Percentiles rank a stretch among this genome's conserved stretches.
These are phyloP conservation scores for Thalassaphorura encarpata DNA, from an alignment of 1,140 invertebrate genomes.

Conservation along the genomic window DNA sequence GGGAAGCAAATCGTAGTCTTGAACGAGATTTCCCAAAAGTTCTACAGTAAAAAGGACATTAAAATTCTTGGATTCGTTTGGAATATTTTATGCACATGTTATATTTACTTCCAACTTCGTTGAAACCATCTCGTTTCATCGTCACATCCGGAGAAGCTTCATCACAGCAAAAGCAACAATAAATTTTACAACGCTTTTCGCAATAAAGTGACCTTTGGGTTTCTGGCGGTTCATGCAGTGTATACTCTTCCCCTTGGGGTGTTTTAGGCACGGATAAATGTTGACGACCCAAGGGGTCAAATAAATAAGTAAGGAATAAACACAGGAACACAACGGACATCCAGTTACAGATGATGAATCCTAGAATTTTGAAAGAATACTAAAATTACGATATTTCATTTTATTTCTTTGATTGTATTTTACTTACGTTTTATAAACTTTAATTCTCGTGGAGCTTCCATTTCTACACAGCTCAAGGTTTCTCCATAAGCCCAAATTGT, in stretches of 20 bases:
- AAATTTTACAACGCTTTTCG: constrained; percentile 37
- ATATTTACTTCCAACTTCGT: constrained; percentile 62
- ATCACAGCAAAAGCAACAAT: constrained; percentile 70
- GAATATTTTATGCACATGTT: constrained; percentile 1
- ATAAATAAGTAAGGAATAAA: constrained; percentile 58
- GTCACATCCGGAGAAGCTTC: constrained; percentile 36
- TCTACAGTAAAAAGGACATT: constrained; percentile 40
- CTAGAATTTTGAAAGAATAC: constrained; percentile 38
- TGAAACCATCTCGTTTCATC: constrained; percentile 72
- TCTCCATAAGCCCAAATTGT: constrained; percentile 62
- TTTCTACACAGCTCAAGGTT: constrained; percentile 3
- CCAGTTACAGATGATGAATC: constrained; percentile 71
- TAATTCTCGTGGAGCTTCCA: constrained; percentile 13
- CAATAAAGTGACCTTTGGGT: not conserved
- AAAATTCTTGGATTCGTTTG: not conserved
- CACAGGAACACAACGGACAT: constrained; percentile 56
- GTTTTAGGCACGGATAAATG: constrained; percentile 33
- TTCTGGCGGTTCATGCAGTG: not conserved
- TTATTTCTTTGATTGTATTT: not conserved
- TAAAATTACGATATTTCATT: not conserved
- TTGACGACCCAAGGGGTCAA: constrained; percentile 61
- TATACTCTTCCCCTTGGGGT: not conserved
- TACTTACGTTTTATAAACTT: constrained; percentile 23
- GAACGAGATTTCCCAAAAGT: constrained; percentile 59
- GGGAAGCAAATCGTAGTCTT: constrained; percentile 72